Conservation (phyloP, 2,797 vertebrate genomes). For the Yasuhikotakia modesta region DNA sequence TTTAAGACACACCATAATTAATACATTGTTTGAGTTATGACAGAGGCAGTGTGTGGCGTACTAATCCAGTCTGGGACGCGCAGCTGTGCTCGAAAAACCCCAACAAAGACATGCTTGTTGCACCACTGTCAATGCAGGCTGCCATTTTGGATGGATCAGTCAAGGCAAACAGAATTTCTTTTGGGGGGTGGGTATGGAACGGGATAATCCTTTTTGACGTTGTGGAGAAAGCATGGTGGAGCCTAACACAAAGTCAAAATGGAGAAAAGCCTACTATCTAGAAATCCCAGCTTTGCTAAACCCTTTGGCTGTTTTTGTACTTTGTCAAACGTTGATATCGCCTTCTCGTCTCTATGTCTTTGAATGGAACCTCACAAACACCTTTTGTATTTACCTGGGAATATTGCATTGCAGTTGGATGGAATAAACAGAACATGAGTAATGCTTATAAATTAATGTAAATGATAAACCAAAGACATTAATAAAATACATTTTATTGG, state of each 20-base stretch:
- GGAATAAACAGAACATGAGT: not conserved
- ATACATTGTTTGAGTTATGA: slow-evolving; percentile 64
- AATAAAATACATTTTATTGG: not conserved
- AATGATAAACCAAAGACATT: not conserved
- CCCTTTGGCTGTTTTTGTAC: not conserved
- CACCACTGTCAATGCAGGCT: slow-evolving; percentile 36
- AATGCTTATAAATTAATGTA: slow-evolving; percentile 1
- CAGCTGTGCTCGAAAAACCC: slow-evolving; percentile 75
- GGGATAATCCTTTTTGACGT: slow-evolving; percentile 66
- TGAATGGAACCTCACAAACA: not conserved
- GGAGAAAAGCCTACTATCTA: slow-evolving; percentile 14
- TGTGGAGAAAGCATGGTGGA: not conserved
- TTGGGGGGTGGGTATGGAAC: slow-evolving; percentile 51
- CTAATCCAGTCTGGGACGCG: slow-evolving; percentile 65
- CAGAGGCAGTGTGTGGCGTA: slow-evolving; percentile 49
- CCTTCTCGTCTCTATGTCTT: not conserved
- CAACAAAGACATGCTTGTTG: slow-evolving; percentile 78
- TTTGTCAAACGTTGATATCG: not conserved
- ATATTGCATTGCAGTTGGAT: not conserved
- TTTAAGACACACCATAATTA: slow-evolving; percentile 54
- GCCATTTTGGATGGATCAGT: slow-evolving; percentile 53
- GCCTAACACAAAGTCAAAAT: slow-evolving; percentile 21
- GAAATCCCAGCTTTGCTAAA: not conserved
- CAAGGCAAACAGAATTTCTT: slow-evolving; percentile 46
- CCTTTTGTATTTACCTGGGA: not conserved